Conservation (phyloP, 1,140 invertebrate genomes). For the Radopholus similis region DNA sequence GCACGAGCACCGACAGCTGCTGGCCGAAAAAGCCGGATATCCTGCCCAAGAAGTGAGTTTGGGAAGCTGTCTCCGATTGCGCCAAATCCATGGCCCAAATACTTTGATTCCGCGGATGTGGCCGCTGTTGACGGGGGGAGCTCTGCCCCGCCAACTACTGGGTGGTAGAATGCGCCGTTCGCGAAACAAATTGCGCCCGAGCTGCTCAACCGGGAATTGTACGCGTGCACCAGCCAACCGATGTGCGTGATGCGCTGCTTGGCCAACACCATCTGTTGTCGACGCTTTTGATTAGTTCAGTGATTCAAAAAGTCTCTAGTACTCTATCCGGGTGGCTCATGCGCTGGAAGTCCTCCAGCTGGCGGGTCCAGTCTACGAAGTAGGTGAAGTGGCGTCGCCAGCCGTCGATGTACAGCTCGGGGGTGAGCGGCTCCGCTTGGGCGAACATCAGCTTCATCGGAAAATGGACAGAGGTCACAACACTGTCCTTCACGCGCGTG, state of each 20-base stretch:
- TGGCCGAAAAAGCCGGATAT: slow-evolving; percentile 2
- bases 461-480: neutral
- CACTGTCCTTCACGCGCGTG: neutral
- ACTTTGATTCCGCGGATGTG: slow-evolving; percentile 4
- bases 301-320: slow-evolving; percentile 7
- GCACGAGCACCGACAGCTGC: slow-evolving; percentile 13
- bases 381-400: slow-evolving; percentile 28
- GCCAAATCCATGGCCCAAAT: neutral
- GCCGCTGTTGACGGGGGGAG: neutral
- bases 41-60: slow-evolving; percentile 12
- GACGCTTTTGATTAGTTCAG: neutral
- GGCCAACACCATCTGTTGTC: slow-evolving; percentile 15
- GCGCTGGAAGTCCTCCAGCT: slow-evolving; percentile 17
- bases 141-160: too few species aligned
- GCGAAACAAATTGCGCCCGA: neutral
- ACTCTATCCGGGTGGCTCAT: slow-evolving; percentile 16
- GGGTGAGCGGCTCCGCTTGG: slow-evolving; percentile 15
- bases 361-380: slow-evolving; percentile 18
- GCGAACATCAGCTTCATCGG: slow-evolving; percentile 11
- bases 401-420: slow-evolving; percentile 22
- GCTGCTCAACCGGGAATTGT: neutral
- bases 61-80: neutral
- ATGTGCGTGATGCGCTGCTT: slow-evolving; percentile 17
- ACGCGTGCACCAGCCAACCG: slow-evolving; percentile 25
- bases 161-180: slow-evolving; percentile 8